These are phyloP conservation scores for Thalassarche chlororhynchos DNA, from an alignment of 2,113 vertebrate species.

Conservation along the genomic window DNA sequence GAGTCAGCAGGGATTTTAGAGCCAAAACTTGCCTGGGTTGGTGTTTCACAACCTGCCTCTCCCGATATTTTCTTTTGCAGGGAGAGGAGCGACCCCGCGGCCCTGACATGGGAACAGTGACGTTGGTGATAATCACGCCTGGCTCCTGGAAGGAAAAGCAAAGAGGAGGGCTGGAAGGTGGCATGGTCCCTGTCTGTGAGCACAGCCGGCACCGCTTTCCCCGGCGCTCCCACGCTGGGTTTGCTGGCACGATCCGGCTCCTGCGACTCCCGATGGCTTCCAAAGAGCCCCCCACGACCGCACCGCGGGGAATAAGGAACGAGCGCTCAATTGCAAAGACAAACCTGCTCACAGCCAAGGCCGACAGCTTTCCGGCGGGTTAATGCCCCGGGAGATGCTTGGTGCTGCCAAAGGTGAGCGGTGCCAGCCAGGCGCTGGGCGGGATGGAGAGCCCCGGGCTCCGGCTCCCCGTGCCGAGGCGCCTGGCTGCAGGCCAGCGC, in stretches of 20 bases:
- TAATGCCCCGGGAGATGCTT: background rate
- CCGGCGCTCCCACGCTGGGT: background rate
- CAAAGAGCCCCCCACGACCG: too few species aligned
- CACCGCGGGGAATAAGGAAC: fast-evolving
- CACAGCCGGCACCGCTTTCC: background rate
- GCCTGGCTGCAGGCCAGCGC: background rate
- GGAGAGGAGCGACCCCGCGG: background rate
- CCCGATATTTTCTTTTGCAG: background rate
- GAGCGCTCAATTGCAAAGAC: background rate
- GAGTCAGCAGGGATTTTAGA: background rate
- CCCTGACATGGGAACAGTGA: background rate
- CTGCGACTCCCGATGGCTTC: fast-evolving
- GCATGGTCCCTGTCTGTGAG: background rate
- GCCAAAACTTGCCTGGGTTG: background rate
- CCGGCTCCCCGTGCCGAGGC: background rate
- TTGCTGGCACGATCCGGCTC: background rate
- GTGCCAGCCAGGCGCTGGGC: background rate
- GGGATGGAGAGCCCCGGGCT: background rate
- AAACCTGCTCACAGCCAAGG: background rate
- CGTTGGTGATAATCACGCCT: background rate
- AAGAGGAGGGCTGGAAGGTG: background rate
- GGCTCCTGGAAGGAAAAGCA: background rate
- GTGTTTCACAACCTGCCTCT: background rate
- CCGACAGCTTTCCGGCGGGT: background rate
- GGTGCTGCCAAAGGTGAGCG: background rate